Conservation (phyloP, 1,140 invertebrate genomes). For the Drosophila ohnishii region DNA sequence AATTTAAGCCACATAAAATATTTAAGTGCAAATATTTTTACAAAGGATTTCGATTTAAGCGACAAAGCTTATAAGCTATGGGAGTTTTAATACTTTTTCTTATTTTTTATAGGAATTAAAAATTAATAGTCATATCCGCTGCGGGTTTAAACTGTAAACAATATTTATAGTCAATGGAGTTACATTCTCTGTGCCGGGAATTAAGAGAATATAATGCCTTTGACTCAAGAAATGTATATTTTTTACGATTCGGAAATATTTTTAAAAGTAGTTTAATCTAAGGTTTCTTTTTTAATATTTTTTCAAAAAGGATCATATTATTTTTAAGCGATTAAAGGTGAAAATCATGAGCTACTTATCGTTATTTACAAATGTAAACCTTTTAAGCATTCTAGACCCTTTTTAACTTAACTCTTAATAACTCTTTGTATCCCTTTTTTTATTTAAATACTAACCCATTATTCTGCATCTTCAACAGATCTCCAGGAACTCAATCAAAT, state of each 20-base stretch:
- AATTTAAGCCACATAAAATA: not conserved
- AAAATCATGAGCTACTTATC: too few species aligned
- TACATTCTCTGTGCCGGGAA: not conserved
- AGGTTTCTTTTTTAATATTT: too few species aligned
- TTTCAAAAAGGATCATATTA: too few species aligned
- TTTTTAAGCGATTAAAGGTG: not conserved
- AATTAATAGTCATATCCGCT: not conserved
- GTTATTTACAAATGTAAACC: not conserved
- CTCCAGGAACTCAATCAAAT: slow-evolving; percentile 16
- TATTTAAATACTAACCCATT: not conserved
- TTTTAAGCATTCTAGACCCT: not conserved
- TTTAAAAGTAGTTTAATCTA: not conserved
- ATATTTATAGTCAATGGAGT: not conserved
- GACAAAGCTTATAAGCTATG: not conserved
- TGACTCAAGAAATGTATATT: too few species aligned
- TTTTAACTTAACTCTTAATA: not conserved
- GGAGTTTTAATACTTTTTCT: not conserved
- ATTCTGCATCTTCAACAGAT: not conserved
- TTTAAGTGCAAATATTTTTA: slow-evolving; percentile 10
- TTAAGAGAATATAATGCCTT: not conserved
- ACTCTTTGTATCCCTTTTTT: not conserved
- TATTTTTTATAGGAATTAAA: too few species aligned
- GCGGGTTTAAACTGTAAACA: not conserved
- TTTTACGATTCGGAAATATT: too few species aligned
- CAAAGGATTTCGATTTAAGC: not conserved